phyloP scores from a whole-genome alignment of 1,140 invertebrate genomes.

The Drosophila nikananu region DNA sequence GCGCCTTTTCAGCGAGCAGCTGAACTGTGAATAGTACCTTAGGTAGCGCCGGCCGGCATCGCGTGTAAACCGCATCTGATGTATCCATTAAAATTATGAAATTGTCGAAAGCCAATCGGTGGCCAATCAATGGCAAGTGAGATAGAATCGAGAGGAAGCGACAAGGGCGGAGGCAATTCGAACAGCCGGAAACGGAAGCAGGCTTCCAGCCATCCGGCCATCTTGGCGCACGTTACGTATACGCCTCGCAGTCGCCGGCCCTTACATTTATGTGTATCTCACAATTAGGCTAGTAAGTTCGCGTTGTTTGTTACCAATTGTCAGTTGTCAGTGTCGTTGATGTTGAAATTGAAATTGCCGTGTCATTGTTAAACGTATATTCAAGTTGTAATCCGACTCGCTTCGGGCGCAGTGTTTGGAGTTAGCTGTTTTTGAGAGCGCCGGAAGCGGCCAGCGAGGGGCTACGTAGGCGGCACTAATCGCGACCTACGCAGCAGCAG shows the following conservation, averaged over 20 bases:
- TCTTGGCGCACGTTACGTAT: conserved; percentile 49
- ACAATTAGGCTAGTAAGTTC: conserved; percentile 60
- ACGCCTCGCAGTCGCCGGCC: conserved; percentile 38
- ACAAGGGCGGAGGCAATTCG: not conserved
- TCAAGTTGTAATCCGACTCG: conserved; percentile 42
- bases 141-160: not conserved
- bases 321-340: conserved; percentile 60
- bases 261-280: conserved; percentile 17
- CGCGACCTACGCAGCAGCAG: conserved; percentile 34
- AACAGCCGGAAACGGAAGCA: conserved; percentile 29
- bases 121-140: conserved; percentile 17
- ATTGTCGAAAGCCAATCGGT: conserved; percentile 24
- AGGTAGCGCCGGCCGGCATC: conserved; percentile 35
- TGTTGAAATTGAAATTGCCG: conserved; percentile 54
- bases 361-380: conserved; percentile 62
- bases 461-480: conserved; percentile 12
- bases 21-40: conserved; percentile 54
- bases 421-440: conserved; percentile 29
- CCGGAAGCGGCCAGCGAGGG: not conserved
- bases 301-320: conserved; percentile 64
- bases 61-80: conserved; percentile 32
- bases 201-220: conserved; percentile 37
- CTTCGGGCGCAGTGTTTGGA: conserved; percentile 37
- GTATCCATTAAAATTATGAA: conserved; percentile 33
- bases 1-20: conserved; percentile 36